Evolutionary conservation across 1,140 invertebrate genomes (phyloP), one percentile per base, ranked within the genome.

Genomic region (Sarcophaga bullata): DNA sequence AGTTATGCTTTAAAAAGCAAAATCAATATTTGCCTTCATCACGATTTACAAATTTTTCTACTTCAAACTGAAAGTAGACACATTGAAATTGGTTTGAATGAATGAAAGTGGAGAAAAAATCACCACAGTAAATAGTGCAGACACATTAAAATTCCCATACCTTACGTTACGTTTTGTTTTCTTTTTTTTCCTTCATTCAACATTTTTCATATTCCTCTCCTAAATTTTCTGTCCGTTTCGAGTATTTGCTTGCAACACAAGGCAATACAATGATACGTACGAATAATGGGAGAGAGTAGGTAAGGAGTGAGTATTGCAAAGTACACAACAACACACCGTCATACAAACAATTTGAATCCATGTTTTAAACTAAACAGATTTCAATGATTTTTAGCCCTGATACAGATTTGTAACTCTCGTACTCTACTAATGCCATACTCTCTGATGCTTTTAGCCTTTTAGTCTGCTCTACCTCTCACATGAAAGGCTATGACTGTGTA

Each of bases 321-420:
- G 25, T 37, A 11, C 13, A 76, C n/a, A n/a, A 8, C n/a, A 76
- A 76, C 47, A 48, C 73, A 78, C 9, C 49, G 50, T 50, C 75
- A 48, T 52, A 68, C 62, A 19, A 68, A 68, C 52, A 80, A 80
- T 80, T 68, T 68, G 80, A 68, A 80, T 62, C 52, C 54, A 80
- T 78, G 80, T 47, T 80, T 80, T 80, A 58, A 68, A 80, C 80
- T 68, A 68, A 80, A 58, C 52, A 58, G 52, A 80, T 80, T 80
- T 80, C 58, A 80, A 80, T 80, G 80, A 62, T 62, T 80, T 80
- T 62, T 48, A 68, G 75, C 75, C 75, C 50, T 78, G 75, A 78
- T 78, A 78, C 75, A 78, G 75, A 78, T 78, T 78, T 78, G 48
- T 19, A 19, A 37, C 25, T 52, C 17, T 50, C 25, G 75, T 78